Conservation (phyloP, 2,113 vertebrate species). For the Emydura subglobosa region DNA sequence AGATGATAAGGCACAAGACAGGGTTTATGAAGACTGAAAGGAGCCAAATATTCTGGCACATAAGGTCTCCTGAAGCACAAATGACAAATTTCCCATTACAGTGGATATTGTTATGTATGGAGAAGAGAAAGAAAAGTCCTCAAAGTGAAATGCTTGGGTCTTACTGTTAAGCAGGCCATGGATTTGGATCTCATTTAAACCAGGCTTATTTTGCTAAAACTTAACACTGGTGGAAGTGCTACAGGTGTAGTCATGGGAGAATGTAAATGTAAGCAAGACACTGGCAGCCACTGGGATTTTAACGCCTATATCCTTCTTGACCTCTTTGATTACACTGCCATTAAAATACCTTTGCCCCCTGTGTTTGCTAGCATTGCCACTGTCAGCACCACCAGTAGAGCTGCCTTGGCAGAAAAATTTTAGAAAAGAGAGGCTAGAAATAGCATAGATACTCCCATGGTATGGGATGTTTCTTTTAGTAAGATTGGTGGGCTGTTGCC, state of each 20-base stretch:
- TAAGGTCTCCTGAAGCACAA: not conserved
- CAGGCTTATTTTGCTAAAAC: not conserved
- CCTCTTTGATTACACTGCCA: not conserved
- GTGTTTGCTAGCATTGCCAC: not conserved
- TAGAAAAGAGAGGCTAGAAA: not conserved
- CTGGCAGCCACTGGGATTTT: not conserved
- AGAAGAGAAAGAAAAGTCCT: not conserved
- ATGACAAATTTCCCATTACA: not conserved
- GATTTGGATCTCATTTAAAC: not conserved
- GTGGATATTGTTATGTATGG: not conserved
- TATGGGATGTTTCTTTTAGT: not conserved
- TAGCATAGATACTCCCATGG: not conserved
- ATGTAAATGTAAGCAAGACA: not conserved
- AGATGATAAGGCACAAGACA: not conserved
- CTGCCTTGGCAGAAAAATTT: not conserved
- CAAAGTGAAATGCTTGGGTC: not conserved
- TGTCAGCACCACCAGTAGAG: not conserved
- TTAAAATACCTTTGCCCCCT: not conserved
- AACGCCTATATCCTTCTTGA: fast-evolving
- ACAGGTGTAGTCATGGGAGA: not conserved
- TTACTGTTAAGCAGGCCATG: not conserved
- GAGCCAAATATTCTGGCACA: not conserved
- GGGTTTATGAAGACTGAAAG: not conserved
- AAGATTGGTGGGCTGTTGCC: not conserved
- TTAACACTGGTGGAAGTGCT: not conserved